These are phyloP conservation scores for Andrena bucephala DNA, from an alignment of 2,888 invertebrate genomes.

Conservation along the genomic window DNA sequence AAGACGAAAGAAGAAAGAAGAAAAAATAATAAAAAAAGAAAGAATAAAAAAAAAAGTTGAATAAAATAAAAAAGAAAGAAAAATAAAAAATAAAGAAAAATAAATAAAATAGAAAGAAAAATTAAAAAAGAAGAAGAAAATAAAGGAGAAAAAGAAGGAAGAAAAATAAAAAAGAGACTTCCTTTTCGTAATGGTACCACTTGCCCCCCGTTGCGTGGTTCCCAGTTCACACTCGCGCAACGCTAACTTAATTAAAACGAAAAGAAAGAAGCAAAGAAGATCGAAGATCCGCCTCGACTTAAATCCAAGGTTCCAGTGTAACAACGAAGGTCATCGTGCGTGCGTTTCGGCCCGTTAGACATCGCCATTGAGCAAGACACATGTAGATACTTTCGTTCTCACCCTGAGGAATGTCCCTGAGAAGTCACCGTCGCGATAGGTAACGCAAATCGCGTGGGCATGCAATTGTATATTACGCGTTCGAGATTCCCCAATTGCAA, in stretches of 20 bases:
- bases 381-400: conserved; percentile 58
- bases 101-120: not conserved
- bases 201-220: too few relatives aligned
- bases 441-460: conserved; percentile 2
- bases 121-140: too few relatives aligned
- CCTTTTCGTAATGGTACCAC: too few relatives aligned
- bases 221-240: too few relatives aligned
- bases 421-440: conserved; percentile 37
- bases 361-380: conserved; percentile 39
- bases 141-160: too few relatives aligned
- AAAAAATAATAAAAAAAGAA: not conserved
- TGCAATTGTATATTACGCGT: not conserved
- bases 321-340: conserved; percentile 29
- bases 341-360: conserved; percentile 44
- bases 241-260: not conserved
- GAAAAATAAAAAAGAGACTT: too few relatives aligned
- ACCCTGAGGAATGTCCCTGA: conserved; percentile 39
- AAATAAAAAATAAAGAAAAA: not conserved
- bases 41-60: not conserved
- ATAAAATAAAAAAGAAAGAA: not conserved
- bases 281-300: not conserved
- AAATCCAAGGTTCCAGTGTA: conserved; percentile 10
- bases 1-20: not conserved
- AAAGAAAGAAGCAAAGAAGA: not conserved
- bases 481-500: not conserved